A percentile compares a stretch with the other conserved stretches of the same genome.
phyloP scores from a whole-genome alignment of 2,888 invertebrate genomes.

The Campaea margaritaria region DNA sequence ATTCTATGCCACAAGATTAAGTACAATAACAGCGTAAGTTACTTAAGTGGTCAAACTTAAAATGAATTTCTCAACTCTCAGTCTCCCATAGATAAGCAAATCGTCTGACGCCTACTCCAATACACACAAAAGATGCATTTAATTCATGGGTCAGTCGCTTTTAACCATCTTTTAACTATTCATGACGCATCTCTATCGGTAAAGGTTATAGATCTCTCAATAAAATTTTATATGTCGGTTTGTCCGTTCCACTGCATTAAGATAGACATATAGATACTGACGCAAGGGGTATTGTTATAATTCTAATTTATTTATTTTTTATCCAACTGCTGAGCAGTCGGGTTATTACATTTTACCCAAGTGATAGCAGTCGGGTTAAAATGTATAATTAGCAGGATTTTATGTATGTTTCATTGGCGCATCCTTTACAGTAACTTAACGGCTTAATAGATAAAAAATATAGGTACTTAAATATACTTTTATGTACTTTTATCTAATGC shows the following conservation, averaged over 20 bases:
- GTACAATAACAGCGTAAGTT: conserved; percentile 5
- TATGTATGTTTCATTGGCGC: not conserved
- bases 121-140: conserved; percentile 45
- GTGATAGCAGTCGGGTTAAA: not conserved
- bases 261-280: conserved; percentile 70
- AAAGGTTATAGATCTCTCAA: conserved; percentile 63
- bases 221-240: conserved; percentile 53
- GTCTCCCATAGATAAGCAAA: conserved; percentile 40
- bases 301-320: conserved; percentile 62
- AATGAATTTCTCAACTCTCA: conserved; percentile 16
- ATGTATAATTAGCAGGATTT: conserved; percentile 7
- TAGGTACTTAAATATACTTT: too few relatives aligned
- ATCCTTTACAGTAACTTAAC: too few relatives aligned
- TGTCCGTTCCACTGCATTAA: conserved; percentile 69
- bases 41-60: conserved; percentile 9
- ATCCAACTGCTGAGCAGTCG: conserved; percentile 3
- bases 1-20: not conserved
- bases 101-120: conserved; percentile 50
- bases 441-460: too few relatives aligned
- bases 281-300: conserved; percentile 72
- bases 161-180: conserved; percentile 51
- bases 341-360: conserved; percentile 31
- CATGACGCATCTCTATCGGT: conserved; percentile 42
- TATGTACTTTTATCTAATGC: too few relatives aligned
- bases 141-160: conserved; percentile 41